Base-by-base conservation (phyloP, 2,113 vertebrate species). In the Rhineura floridana region DNA sequence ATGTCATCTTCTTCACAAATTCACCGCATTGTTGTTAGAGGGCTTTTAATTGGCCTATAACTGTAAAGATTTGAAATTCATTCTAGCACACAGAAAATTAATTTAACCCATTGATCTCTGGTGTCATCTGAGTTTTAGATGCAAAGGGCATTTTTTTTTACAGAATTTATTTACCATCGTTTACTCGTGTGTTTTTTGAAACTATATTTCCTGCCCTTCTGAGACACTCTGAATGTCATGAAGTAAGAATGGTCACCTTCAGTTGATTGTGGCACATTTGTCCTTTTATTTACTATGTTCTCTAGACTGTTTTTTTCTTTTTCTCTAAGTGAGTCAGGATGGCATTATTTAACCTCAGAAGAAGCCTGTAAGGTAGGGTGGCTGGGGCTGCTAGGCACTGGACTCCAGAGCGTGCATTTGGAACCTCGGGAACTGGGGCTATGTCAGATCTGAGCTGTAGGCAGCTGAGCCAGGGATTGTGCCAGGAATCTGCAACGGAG, bases 1-100 rank as follows among this genome's bases (percentile, higher is more conserved):
- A 96, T 97, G 95, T 94, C 19, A 91, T 91, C 91, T 95, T 91
- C 88, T 95, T 94, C 92, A 94, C 91, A 94, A 95, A 96, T 93
- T 92, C 91, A 86, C 28, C 76, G 42, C 83, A 78, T 65, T 90
- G 85, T 92, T 94, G 86, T 94, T 94, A 90, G 87, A 83, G 42
- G 91, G 30, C 92, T 91, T 96, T 94, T 67, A 93, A 95, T 94
- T 94, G 93, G 95, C 89, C 85, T 92, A 87, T 63, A 77, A 85
- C 75, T 91, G 91, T 81, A 83, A 85, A 94, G 80, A 81, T 94
- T 94, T 95, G 92, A 93, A 93, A 87, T 91, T 77, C 62, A 48
- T 91, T 72, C 80, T 90, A 76, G 87, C 62, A 77, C 87, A 82
- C 80, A 81, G 80, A 85, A 65, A 94, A 65, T 85, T 44, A 95